Conservation (phyloP, 2,113 vertebrate genomes). For the Cranoglanis bouderius region DNA sequence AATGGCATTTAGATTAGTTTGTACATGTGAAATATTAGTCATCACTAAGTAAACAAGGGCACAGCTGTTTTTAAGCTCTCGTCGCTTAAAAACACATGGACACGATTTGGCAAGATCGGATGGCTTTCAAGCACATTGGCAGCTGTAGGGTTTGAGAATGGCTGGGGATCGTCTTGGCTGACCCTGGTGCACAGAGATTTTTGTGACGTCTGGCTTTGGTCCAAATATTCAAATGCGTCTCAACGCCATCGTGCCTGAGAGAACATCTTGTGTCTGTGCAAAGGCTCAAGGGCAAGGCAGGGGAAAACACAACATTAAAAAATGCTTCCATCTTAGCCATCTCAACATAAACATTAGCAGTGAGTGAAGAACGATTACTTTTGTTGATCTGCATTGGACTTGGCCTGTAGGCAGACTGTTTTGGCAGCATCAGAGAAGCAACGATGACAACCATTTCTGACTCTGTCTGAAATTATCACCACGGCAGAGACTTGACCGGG, state of each 20-base stretch:
- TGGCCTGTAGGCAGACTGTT: slow-evolving; percentile 37
- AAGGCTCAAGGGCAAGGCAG: slow-evolving; percentile 10
- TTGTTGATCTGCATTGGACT: not conserved
- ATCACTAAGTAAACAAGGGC: not conserved
- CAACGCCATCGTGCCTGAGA: slow-evolving; percentile 11
- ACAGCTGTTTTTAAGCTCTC: slow-evolving; percentile 19
- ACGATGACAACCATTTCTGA: slow-evolving; percentile 17
- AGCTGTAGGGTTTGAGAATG: slow-evolving; percentile 22
- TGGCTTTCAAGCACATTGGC: slow-evolving; percentile 1
- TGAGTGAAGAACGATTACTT: slow-evolving; percentile 6
- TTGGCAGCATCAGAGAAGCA: slow-evolving; percentile 28
- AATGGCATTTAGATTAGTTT: slow-evolving; percentile 3
- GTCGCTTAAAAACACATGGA: not conserved
- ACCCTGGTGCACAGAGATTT: slow-evolving; percentile 25
- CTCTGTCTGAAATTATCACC: slow-evolving; percentile 38
- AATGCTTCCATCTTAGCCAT: not conserved
- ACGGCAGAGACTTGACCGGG: slow-evolving; percentile 44
- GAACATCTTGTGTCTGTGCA: not conserved
- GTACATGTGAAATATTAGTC: not conserved
- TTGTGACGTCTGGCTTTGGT: slow-evolving; percentile 37
- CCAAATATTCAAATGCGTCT: slow-evolving; percentile 20
- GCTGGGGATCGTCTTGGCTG: slow-evolving; percentile 28
- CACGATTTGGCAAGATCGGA: slow-evolving; percentile 6
- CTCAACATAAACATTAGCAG: not conserved
- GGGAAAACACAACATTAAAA: slow-evolving; percentile 18